Base-by-base conservation (phyloP, 2,888 invertebrate genomes). In the Globia sparganii region DNA sequence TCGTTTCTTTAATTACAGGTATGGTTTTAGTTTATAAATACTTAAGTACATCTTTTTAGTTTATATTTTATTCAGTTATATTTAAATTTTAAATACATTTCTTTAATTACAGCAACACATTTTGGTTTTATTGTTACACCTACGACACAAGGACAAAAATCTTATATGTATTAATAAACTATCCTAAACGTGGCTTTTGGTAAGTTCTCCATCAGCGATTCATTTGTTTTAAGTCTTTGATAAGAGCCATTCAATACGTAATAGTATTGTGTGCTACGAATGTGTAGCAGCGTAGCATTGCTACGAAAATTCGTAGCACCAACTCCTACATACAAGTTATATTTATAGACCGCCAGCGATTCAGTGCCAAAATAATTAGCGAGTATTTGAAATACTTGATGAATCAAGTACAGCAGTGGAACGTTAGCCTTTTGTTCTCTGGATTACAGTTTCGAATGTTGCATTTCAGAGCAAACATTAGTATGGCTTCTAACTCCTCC, bases 201-300 rank as follows among this genome's bases (percentile, higher is more conserved):
- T 21, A 28, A 46, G 49, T 25, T 53, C 46, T 9, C 4, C 25
- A 15, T 25, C 4, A 49, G 31, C 31, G 13, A 46, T 15, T 67
- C 9, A 67, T 67, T 67, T 31, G 8, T 31, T 46, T 46, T 31
- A 4, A 8, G 21, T 25, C 0, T 66, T 21, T 43, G 0, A 13
- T 9, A 9, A 25, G 25, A 43, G 1, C 9, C 15, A 18, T 18
- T 31, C 15, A 31, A 11, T 15, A 31, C 15, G 15, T 25, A 1
- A 46, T 31, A 31, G 18, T 25, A 2, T 31, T 21, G 25, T 18
- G 25, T 49, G 53, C 31, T 67, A 53, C 53, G 11, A 34, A n/a
- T 49, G 6, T 75, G 75, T 84, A 82, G 75, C 64, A 15, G 18
- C 64, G 67, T 79, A 82, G 79, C 40, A 62, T 6, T 28, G 65